Conservation (phyloP, 2,888 invertebrate genomes). For the Lasioglossum leucozonium region DNA sequence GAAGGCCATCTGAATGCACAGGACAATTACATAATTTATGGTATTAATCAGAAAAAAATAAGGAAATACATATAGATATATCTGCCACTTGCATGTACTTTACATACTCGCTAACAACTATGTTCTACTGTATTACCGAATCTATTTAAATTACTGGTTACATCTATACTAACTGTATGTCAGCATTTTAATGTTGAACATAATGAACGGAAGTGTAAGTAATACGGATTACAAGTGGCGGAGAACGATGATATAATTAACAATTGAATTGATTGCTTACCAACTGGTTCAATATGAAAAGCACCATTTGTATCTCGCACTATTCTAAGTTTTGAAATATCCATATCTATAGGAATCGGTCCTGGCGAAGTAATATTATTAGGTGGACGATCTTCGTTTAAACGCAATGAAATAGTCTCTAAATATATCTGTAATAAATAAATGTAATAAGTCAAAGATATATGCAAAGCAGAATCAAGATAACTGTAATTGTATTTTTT, state of each 20-base stretch:
- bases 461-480: background rate
- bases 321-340: slow-evolving; percentile 89
- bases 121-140: slow-evolving; percentile 28
- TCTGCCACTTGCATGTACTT: slow-evolving; percentile 76
- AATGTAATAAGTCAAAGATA: slow-evolving; percentile 4
- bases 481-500: slow-evolving; percentile 1
- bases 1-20: slow-evolving; percentile 81
- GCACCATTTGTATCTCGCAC: slow-evolving; percentile 91
- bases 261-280: slow-evolving; percentile 68
- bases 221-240: slow-evolving; percentile 75
- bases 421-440: slow-evolving; percentile 87
- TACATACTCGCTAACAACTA: slow-evolving; percentile 18
- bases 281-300: slow-evolving; percentile 89
- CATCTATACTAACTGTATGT: slow-evolving; percentile 26
- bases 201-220: slow-evolving; percentile 28
- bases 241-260: slow-evolving; percentile 51
- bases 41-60: slow-evolving; percentile 68
- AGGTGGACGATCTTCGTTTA: slow-evolving; percentile 93
- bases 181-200: slow-evolving; percentile 16
- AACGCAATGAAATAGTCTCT: slow-evolving; percentile 90
- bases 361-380: slow-evolving; percentile 93
- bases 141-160: slow-evolving; percentile 21
- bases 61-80: slow-evolving; percentile 30
- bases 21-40: slow-evolving; percentile 79
- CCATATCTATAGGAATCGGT: slow-evolving; percentile 91